phyloP scores from a whole-genome alignment of 2,797 vertebrate species.

The Acipenser ruthenus region DNA sequence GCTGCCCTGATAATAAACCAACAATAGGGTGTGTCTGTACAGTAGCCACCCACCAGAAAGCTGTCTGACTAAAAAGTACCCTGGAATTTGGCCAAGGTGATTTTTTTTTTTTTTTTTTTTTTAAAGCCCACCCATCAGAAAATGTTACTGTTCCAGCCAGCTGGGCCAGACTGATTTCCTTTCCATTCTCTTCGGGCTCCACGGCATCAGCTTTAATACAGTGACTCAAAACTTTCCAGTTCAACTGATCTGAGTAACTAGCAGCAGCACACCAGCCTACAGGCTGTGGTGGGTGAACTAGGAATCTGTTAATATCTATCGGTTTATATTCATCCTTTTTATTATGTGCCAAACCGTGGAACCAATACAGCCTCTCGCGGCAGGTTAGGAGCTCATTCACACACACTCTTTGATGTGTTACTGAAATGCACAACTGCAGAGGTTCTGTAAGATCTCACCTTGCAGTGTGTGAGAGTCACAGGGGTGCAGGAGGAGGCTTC shows the following conservation, averaged over 20 bases:
- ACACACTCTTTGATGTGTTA: not conserved
- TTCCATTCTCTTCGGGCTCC: not conserved
- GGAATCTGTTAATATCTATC: no score
- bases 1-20: no score
- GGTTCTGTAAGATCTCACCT: not conserved
- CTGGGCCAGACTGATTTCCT: not conserved
- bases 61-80: not conserved
- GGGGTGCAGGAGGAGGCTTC: not conserved
- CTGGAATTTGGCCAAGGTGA: not conserved
- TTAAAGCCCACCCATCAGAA: slow-evolving; percentile 1
- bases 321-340: no score
- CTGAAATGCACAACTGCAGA: not conserved
- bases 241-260: not conserved
- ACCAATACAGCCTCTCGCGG: not conserved
- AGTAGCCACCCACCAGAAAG: no score
- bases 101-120: not conserved
- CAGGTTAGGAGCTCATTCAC: not conserved
- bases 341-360: not conserved
- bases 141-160: not conserved
- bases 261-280: not conserved
- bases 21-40: no score
- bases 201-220: not conserved
- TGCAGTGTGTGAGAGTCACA: not conserved
- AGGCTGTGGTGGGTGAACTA: not conserved
- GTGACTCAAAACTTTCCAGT: not conserved